These are phyloP conservation scores for Bubo blakistoni DNA, from an alignment of 2,113 vertebrate genomes.

Conservation along the genomic window DNA sequence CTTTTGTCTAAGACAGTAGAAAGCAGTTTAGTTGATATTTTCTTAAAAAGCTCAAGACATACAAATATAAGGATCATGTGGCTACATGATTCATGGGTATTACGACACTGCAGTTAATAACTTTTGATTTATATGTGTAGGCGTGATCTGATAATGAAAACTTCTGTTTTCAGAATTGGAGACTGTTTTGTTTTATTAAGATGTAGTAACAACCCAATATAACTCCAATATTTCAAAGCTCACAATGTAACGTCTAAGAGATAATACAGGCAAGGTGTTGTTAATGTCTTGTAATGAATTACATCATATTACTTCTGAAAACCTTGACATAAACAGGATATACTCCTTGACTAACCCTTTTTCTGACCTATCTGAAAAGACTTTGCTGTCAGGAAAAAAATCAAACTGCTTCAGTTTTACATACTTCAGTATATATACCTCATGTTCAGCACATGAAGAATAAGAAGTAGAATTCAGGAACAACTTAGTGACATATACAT, in stretches of 20 bases:
- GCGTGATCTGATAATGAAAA: neutral
- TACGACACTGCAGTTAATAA: neutral
- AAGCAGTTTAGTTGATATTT: neutral
- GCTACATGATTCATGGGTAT: neutral
- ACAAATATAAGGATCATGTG: neutral
- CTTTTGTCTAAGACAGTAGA: neutral
- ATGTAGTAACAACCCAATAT: neutral
- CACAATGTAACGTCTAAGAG: neutral
- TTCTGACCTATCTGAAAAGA: neutral
- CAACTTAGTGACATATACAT: neutral
- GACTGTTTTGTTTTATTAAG: neutral
- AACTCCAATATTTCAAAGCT: neutral
- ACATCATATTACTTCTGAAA: neutral
- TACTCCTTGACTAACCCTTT: neutral
- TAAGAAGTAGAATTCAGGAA: neutral
- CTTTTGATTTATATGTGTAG: neutral
- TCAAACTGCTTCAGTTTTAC: neutral
- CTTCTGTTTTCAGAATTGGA: neutral
- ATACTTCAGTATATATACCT: neutral
- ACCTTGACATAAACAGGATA: neutral
- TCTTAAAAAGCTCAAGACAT: neutral
- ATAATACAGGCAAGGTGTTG: neutral
- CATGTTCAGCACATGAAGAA: neutral
- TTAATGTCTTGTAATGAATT: neutral
- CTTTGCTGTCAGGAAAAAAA: neutral